These are phyloP conservation scores for Thalassarche chlororhynchos DNA, from an alignment of 2,113 vertebrate genomes.

Conservation along the genomic window DNA sequence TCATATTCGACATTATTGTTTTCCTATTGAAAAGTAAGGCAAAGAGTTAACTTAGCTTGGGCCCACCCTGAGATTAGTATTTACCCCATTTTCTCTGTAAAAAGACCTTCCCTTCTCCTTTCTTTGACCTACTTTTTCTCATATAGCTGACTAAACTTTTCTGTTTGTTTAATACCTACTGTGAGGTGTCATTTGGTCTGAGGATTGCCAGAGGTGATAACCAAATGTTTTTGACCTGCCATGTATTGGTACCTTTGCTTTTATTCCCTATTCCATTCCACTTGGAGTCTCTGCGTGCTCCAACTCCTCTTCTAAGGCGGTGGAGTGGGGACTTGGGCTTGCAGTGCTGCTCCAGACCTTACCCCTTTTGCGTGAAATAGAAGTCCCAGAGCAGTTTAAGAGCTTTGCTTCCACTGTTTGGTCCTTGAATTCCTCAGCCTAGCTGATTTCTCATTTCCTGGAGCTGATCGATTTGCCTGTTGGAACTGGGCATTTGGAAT, in stretches of 20 bases:
- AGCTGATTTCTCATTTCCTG: not conserved
- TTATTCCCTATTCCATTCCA: not conserved
- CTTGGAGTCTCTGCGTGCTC: not conserved
- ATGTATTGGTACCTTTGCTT: not conserved
- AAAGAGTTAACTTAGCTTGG: not conserved
- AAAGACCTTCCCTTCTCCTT: not conserved
- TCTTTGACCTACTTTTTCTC: constrained; percentile 6
- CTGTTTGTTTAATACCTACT: not conserved
- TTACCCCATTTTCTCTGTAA: not conserved
- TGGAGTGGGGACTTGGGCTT: not conserved
- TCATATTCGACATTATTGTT: not conserved
- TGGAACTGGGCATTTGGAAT: not conserved
- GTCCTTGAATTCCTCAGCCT: not conserved
- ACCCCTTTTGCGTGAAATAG: not conserved
- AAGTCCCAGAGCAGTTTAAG: not conserved
- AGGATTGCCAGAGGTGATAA: not conserved
- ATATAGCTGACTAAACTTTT: not conserved
- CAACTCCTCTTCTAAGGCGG: not conserved
- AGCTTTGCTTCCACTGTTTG: not conserved
- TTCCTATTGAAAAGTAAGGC: not conserved
- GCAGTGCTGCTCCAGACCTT: not conserved
- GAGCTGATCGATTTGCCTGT: not conserved
- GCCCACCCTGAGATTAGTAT: not conserved
- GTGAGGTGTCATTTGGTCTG: not conserved
- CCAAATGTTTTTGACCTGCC: not conserved